Base-by-base conservation (phyloP, 2,797 vertebrate species). In the Phalanger gymnotis region DNA sequence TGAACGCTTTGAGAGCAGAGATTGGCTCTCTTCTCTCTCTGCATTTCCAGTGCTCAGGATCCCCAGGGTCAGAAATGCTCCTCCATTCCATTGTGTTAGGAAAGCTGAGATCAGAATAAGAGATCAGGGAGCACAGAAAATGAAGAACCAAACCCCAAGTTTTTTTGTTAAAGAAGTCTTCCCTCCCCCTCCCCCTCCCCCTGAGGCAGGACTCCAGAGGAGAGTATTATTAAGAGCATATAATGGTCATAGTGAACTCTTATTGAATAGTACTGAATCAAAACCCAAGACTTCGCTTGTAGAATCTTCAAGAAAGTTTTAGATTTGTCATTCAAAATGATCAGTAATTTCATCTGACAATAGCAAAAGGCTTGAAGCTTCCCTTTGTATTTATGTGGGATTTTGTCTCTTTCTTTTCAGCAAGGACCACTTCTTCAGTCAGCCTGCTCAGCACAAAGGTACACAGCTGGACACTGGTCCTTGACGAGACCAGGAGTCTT, bases 391-490 rank as follows among this genome's bases (percentile, higher is more conserved):
- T 90, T 53, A 53, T 4, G 3, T 47, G 53, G 10, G 3, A 5
- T 52, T 96, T 92, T 94, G 58, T 34, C 90, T 95, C 94, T 81
- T 94, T 95, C 54, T 95, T 28, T 98, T 53, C 97, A 99, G 99
- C 97, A 87, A 0, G 99, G 99, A 31, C 99, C 99, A 0, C 98
- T 99, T 96, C 97, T 99, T 55, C 97, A 98, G 89, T 99, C 99
- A 0, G 97, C 98, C 27, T 99, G 97, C 97, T 98, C 98, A 16
- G 95, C 98, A 66, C 98, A 98, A 98, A 98, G 96, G 94, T 99
- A 98, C 94, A 99, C 99, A 0, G 97, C 87, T 0, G 99, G 99
- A 47, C 99, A 99, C 97, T 99, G 99, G 99, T 99, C 99, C 91
- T 98, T 98, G 94, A 98, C 99, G 9, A 99, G 99, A 91, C 99